Percentiles rank a stretch among this genome's conserved stretches.
These are phyloP conservation scores for Tympanuchus pallidicinctus DNA, from an alignment of 2,113 vertebrate species.

Conservation along the genomic window DNA sequence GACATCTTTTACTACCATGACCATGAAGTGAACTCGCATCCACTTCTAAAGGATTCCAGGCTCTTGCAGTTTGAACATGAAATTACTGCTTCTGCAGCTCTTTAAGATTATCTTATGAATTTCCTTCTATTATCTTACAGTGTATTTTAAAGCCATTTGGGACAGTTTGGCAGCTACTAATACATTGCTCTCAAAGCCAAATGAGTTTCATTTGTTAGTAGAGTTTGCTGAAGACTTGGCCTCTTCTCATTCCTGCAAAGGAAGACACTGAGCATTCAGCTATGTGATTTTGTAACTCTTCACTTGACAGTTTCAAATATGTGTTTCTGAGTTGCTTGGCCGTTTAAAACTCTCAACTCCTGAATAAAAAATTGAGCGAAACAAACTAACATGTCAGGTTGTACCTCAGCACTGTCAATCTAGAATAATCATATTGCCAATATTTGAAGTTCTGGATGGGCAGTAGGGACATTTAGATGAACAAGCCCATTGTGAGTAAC, in stretches of 20 bases:
- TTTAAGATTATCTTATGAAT: not conserved
- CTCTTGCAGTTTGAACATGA: not conserved
- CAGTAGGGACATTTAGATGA: not conserved
- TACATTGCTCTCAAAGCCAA: not conserved
- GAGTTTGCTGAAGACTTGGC: not conserved
- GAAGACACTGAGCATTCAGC: fast-evolving
- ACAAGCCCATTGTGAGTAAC: fast-evolving
- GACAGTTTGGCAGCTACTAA: not conserved
- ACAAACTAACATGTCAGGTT: not conserved
- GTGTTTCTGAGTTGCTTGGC: not conserved
- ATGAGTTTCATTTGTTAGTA: not conserved
- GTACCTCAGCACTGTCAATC: not conserved
- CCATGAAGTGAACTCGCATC: constrained; percentile 19
- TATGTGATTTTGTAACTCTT: not conserved
- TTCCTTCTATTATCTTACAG: not conserved
- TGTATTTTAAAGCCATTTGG: constrained; percentile 10
- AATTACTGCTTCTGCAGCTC: not conserved
- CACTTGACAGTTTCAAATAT: not conserved
- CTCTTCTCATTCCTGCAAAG: not conserved
- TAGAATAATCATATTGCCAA: fast-evolving
- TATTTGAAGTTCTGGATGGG: not conserved
- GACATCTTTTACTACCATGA: not conserved
- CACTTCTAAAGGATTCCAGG: not conserved
- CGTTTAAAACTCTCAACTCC: not conserved
- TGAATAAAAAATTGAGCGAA: not conserved